These are phyloP conservation scores for Aphaenogaster ashmeadi DNA, from an alignment of 1,140 invertebrate species.

Conservation along the genomic window DNA sequence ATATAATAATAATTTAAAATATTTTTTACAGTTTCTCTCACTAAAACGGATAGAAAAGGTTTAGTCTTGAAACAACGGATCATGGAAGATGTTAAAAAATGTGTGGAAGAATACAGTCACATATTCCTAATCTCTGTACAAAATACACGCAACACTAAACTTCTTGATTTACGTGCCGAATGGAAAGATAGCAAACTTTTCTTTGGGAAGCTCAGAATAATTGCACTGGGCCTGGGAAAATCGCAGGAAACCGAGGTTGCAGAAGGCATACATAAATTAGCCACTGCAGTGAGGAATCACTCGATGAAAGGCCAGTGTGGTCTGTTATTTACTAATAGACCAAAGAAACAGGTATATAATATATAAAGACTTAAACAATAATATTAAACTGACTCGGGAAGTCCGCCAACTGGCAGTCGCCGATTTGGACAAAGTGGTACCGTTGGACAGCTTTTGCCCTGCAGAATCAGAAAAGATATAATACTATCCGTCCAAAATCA, in stretches of 20 bases:
- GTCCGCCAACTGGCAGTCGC: too few relatives aligned
- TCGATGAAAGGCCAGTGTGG: constrained; percentile 95
- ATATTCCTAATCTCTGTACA: constrained; percentile 97
- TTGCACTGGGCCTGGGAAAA: constrained; percentile 96
- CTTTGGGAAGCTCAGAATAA: constrained; percentile 99
- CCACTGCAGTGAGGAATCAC: constrained; percentile 86
- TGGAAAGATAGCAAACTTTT: constrained; percentile 98
- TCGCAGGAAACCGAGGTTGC: constrained; percentile 94
- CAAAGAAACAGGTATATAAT: constrained; percentile 91
- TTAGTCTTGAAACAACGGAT: constrained; percentile 95
- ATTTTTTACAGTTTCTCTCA: constrained; percentile 95
- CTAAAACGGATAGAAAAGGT: constrained; percentile 97
- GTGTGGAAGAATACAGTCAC: constrained; percentile 93
- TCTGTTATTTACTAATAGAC: constrained; percentile 96
- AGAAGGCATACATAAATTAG: constrained; percentile 95
- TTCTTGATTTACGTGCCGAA: constrained; percentile 95
- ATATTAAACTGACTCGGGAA: constrained; percentile 13
- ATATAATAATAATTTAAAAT: constrained; percentile 53
- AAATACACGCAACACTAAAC: constrained; percentile 97
- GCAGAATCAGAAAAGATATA: too few relatives aligned
- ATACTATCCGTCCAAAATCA: too few relatives aligned
- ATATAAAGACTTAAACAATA: constrained; percentile 31
- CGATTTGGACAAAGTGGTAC: too few relatives aligned
- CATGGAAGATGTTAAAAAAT: constrained; percentile 95
- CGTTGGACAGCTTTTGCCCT: too few relatives aligned